These are phyloP conservation scores for Chlorodrepanis virens DNA, from an alignment of 2,113 vertebrate species.

Conservation along the genomic window DNA sequence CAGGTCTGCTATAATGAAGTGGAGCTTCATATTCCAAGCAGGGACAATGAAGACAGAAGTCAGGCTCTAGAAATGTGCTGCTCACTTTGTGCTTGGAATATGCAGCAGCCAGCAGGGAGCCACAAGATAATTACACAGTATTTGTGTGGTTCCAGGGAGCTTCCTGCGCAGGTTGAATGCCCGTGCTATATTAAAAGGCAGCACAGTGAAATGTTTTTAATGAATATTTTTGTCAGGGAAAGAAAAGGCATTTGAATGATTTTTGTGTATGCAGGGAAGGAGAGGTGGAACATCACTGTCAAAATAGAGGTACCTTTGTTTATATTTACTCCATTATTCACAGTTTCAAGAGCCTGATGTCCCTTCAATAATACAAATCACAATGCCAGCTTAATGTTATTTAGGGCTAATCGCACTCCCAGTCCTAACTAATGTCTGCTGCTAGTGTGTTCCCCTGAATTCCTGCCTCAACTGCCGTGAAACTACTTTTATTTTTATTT, in stretches of 20 bases:
- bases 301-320: conserved; percentile 82
- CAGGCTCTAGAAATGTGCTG: conserved; percentile 80
- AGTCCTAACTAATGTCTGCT: conserved; percentile 63
- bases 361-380: conserved; percentile 71
- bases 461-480: conserved; percentile 44
- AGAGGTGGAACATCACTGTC: conserved; percentile 81
- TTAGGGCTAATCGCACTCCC: conserved; percentile 66
- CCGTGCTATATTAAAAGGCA: conserved; percentile 84
- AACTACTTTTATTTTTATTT: conserved; percentile 71
- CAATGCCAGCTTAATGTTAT: conserved; percentile 50
- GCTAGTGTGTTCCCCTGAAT: conserved; percentile 57
- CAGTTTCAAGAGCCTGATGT: conserved; percentile 66
- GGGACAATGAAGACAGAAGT: conserved; percentile 86
- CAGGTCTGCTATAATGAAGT: conserved; percentile 91
- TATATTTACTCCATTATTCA: conserved; percentile 78
- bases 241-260: conserved; percentile 86
- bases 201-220: conserved; percentile 90
- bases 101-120: conserved; percentile 88
- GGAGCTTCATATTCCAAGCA: conserved; percentile 87
- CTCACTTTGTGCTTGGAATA: conserved; percentile 88
- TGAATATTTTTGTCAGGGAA: conserved; percentile 89
- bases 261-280: conserved; percentile 70
- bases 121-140: conserved; percentile 91
- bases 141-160: conserved; percentile 90
- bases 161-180: conserved; percentile 86